phyloP scores from a whole-genome alignment of 2,888 invertebrate genomes.

The Diaperis boleti region DNA sequence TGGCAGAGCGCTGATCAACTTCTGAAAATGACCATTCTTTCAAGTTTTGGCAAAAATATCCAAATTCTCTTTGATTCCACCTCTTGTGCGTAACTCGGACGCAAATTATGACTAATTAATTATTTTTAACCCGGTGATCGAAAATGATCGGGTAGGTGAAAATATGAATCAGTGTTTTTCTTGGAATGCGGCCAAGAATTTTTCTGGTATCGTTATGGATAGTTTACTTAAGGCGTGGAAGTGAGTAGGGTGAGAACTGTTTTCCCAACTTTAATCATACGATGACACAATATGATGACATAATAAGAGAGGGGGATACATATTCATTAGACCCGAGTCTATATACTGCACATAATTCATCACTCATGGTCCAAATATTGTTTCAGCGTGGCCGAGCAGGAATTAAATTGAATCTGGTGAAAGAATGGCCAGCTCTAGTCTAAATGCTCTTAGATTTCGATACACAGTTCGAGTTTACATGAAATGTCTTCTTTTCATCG shows the following conservation, averaged over 20 bases:
- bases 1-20: constrained; percentile 19
- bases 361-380: not conserved
- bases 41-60: constrained; percentile 7
- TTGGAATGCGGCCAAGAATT: constrained; percentile 20
- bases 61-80: not conserved
- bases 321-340: constrained; percentile 9
- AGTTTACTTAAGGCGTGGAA: not conserved
- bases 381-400: not conserved
- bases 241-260: not conserved
- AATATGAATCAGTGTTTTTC: constrained; percentile 29
- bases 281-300: constrained; percentile 3
- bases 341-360: not conserved
- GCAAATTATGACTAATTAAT: constrained; percentile 25
- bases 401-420: not conserved
- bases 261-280: constrained; percentile 3
- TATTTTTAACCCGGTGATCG: constrained; percentile 28
- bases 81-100: constrained; percentile 12
- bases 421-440: too few relatives aligned
- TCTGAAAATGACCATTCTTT: constrained; percentile 22
- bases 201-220: not conserved
- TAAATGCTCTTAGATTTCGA: too few relatives aligned
- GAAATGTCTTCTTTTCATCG: too few relatives aligned
- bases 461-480: too few relatives aligned
- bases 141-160: constrained; percentile 26
- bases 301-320: constrained; percentile 3